Evolutionary conservation across 1,140 invertebrate genomes (phyloP).

Genomic region (Lepidurus apus): DNA sequence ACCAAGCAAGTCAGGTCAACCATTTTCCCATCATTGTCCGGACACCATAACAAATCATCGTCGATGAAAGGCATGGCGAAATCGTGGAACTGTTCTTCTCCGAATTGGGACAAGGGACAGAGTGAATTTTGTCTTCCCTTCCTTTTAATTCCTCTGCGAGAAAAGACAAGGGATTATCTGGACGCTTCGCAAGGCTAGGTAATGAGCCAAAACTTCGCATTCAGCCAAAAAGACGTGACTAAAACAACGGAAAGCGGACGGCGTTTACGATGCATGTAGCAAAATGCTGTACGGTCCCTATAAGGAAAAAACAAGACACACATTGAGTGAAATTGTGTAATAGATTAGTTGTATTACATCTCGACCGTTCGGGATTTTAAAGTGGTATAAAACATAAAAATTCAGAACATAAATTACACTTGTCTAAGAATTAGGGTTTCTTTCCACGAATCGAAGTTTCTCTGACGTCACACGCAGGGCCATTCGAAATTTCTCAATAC

Average conservation of each 20-base stretch:
- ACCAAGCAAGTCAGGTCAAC: slow-evolving; percentile 83
- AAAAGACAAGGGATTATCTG: neutral
- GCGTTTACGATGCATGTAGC: slow-evolving; percentile 13
- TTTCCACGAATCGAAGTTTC: too few species aligned
- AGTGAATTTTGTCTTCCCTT: neutral
- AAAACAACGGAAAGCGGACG: neutral
- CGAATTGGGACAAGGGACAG: neutral
- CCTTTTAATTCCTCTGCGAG: neutral
- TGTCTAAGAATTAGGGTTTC: too few species aligned
- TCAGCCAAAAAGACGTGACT: neutral
- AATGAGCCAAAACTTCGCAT: slow-evolving; percentile 3
- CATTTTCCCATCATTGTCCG: slow-evolving; percentile 85
- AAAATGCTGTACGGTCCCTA: slow-evolving; percentile 8
- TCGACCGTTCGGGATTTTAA: neutral
- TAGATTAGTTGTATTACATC: neutral
- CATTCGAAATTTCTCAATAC: too few species aligned
- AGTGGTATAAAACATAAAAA: too few species aligned
- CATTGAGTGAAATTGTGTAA: neutral
- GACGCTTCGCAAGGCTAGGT: neutral
- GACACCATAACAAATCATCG: slow-evolving; percentile 84
- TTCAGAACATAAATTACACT: too few species aligned
- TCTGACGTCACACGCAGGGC: too few species aligned
- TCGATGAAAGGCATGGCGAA: slow-evolving; percentile 85
- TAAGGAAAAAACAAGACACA: neutral
- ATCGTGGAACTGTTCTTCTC: neutral